Percentiles rank a stretch among this genome's conserved stretches.
These are phyloP conservation scores for Sebastolobus alascanus DNA, from an alignment of 2,797 vertebrate species.

Conservation along the genomic window DNA sequence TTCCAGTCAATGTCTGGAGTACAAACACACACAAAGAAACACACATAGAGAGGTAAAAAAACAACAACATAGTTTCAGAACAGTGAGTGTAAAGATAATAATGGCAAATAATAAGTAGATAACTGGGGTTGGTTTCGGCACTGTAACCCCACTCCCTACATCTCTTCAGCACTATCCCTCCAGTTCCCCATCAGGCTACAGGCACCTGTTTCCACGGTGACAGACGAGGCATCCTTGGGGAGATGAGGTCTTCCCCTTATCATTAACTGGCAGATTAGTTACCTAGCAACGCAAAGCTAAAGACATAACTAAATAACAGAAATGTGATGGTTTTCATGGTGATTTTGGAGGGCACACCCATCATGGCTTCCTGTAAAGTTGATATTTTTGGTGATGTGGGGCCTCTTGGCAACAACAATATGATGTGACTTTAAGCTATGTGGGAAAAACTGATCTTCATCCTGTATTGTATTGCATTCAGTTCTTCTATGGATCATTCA, in stretches of 20 bases:
- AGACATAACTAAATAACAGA: background rate
- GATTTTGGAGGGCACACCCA: background rate
- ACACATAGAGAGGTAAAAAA: background rate
- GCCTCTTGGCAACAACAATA: background rate
- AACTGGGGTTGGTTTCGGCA: background rate
- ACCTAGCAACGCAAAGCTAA: background rate
- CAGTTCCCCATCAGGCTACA: conserved; percentile 49
- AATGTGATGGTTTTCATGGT: too few relatives aligned
- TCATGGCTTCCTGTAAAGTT: background rate
- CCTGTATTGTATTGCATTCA: background rate
- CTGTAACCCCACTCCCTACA: background rate
- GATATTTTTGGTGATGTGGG: background rate
- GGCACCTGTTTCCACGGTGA: conserved; percentile 80
- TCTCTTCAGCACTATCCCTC: conserved; percentile 49
- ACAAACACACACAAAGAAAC: conserved; percentile 52
- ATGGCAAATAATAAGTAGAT: conserved; percentile 10
- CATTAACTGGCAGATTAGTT: background rate
- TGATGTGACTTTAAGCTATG: background rate
- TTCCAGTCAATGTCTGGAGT: conserved; percentile 86
- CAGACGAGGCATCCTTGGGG: conserved; percentile 65
- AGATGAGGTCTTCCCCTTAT: conserved; percentile 32
- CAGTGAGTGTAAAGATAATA: background rate
- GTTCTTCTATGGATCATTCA: background rate
- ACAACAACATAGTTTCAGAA: background rate
- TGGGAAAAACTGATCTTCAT: background rate